These are phyloP conservation scores for Elaeidobius kamerunicus DNA, from an alignment of 2,888 invertebrate genomes.

Conservation along the genomic window DNA sequence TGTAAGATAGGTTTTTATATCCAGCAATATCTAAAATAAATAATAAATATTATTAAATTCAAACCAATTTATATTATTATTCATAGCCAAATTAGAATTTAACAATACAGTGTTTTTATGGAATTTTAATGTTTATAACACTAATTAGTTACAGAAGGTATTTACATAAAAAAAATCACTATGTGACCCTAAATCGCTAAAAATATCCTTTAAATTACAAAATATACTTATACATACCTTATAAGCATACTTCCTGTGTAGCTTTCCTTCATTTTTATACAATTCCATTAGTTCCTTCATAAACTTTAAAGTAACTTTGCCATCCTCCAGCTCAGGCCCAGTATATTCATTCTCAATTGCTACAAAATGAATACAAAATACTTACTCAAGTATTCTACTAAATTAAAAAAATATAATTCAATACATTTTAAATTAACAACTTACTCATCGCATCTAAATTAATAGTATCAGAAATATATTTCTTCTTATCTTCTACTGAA, in stretches of 20 bases:
- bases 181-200: no score
- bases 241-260: constrained; percentile 96
- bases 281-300: constrained; percentile 85
- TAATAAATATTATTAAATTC: no score
- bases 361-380: constrained; percentile 47
- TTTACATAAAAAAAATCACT: no score
- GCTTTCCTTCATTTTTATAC: constrained; percentile 86
- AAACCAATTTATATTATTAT: no score
- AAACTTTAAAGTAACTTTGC: constrained; percentile 85
- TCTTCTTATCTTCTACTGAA: constrained; percentile 84
- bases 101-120: no score
- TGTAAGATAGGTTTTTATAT: constrained; percentile 81
- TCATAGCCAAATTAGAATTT: no score
- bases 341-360: constrained; percentile 93
- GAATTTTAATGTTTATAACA: no score
- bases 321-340: constrained; percentile 86
- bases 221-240: no score
- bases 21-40: constrained; percentile 87
- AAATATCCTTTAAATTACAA: no score
- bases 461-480: constrained; percentile 82
- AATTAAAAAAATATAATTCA: neutral
- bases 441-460: constrained; percentile 89
- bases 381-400: no score
- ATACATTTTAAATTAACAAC: constrained; percentile 38
- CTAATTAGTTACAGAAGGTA: no score